phyloP scores from a whole-genome alignment of 2,113 vertebrate genomes.

The Gadus chalcogrammus region DNA sequence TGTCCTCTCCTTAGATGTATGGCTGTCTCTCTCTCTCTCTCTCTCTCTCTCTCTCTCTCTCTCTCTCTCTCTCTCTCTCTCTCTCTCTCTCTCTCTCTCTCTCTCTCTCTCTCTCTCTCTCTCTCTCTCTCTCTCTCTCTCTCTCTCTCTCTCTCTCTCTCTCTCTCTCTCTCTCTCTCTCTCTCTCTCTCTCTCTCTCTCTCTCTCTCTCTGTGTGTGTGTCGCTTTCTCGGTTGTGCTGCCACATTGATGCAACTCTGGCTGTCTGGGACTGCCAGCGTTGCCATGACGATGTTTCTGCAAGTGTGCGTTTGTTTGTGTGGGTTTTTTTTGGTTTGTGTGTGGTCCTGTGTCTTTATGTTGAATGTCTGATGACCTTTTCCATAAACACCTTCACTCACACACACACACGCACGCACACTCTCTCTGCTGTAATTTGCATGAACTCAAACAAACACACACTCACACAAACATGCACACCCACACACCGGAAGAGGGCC shows the following conservation, averaged over 20 bases:
- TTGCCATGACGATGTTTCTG: constrained; percentile 52
- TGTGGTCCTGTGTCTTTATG: neutral
- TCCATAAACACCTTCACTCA: neutral
- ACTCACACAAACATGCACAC: constrained; percentile 37
- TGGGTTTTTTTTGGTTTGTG: neutral
- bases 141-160: neutral
- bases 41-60: too few species aligned
- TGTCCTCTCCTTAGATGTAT: neutral
- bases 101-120: neutral
- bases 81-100: neutral
- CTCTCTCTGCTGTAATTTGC: too few species aligned
- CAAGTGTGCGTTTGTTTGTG: constrained; percentile 1
- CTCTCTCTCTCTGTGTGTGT: neutral
- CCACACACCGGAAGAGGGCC: constrained; percentile 9
- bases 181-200: constrained; percentile 3
- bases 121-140: too few species aligned
- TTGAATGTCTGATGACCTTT: neutral
- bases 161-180: neutral
- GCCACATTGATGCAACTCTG: constrained; percentile 45
- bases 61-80: constrained; percentile 9
- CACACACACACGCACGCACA: constrained; percentile 8
- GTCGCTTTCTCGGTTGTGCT: constrained; percentile 30
- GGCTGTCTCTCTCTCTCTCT: neutral
- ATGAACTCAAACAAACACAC: neutral
- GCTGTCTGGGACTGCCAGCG: constrained; percentile 34